Percentiles rank a stretch among this genome's conserved stretches.
phyloP scores from a whole-genome alignment of 1,140 invertebrate genomes.

The Aphis craccivora region DNA sequence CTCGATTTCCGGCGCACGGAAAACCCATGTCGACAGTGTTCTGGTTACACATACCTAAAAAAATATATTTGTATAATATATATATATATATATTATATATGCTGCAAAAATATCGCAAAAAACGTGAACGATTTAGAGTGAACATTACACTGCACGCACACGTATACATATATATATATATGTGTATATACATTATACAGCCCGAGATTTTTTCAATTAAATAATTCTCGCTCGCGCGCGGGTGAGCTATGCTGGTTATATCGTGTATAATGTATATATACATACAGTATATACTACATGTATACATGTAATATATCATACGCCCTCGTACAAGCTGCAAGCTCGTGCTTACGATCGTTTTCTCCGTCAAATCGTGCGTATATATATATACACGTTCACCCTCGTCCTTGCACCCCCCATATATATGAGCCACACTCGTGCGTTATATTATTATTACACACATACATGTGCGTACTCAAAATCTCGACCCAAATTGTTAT shows the following conservation, averaged over 20 bases:
- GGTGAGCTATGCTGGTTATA: neutral
- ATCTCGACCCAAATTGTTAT: constrained; percentile 27
- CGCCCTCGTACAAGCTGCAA: constrained; percentile 17
- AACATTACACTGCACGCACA: neutral
- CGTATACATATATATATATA: neutral
- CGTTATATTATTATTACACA: constrained; percentile 6
- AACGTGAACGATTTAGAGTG: neutral
- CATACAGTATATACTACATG: neutral
- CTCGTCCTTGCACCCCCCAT: neutral
- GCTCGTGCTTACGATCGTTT: constrained; percentile 2
- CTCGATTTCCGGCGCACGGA: neutral
- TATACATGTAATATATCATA: constrained; percentile 21
- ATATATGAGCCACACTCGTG: neutral
- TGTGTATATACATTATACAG: neutral
- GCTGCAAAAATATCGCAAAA: neutral
- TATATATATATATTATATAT: neutral
- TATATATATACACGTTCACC: neutral
- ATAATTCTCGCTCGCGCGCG: neutral
- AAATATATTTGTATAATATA: neutral
- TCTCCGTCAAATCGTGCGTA: constrained; percentile 6
- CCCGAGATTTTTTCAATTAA: constrained; percentile 16
- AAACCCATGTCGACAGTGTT: neutral
- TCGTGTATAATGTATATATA: neutral
- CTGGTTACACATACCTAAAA: neutral
- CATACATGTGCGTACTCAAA: neutral